These are phyloP conservation scores for Crocallis elinguaria DNA, from an alignment of 2,888 invertebrate species.

Conservation along the genomic window DNA sequence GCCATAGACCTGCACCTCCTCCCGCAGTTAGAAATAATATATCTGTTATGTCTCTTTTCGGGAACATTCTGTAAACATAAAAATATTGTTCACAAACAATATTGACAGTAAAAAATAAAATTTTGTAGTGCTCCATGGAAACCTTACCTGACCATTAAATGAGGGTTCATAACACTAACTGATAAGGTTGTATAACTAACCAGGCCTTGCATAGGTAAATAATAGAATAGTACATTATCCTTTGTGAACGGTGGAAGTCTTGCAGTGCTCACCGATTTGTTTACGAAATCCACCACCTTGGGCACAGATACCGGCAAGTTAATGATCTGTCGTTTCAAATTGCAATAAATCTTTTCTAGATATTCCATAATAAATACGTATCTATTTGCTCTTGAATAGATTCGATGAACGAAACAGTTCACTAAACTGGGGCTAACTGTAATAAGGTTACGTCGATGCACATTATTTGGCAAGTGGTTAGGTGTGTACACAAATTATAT, in stretches of 20 bases:
- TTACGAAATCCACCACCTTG: slow-evolving; percentile 67
- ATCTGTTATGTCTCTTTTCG: slow-evolving; percentile 91
- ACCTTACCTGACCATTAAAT: slow-evolving; percentile 87
- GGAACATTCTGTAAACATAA: slow-evolving; percentile 86
- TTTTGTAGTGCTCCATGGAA: not conserved
- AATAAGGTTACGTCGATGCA: slow-evolving; percentile 64
- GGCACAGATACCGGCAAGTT: slow-evolving; percentile 63
- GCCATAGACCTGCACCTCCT: slow-evolving; percentile 92
- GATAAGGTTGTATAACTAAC: slow-evolving; percentile 91
- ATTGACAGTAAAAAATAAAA: not conserved
- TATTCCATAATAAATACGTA: slow-evolving; percentile 66
- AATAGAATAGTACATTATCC: slow-evolving; percentile 90
- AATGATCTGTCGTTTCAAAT: slow-evolving; percentile 58
- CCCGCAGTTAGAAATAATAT: slow-evolving; percentile 91
- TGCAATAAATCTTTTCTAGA: slow-evolving; percentile 67
- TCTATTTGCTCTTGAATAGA: slow-evolving; percentile 6
- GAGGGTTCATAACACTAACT: slow-evolving; percentile 93
- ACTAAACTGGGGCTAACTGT: slow-evolving; percentile 48
- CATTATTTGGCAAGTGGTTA: slow-evolving; percentile 79
- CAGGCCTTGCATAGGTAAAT: slow-evolving; percentile 90
- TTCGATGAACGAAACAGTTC: slow-evolving; percentile 28
- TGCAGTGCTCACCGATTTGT: slow-evolving; percentile 69
- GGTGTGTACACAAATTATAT: too few relatives aligned
- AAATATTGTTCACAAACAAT: not conserved
- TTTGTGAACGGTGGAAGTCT: slow-evolving; percentile 88